Base-by-base conservation (phyloP, 2,113 vertebrate genomes). In the Panthera uncia region DNA sequence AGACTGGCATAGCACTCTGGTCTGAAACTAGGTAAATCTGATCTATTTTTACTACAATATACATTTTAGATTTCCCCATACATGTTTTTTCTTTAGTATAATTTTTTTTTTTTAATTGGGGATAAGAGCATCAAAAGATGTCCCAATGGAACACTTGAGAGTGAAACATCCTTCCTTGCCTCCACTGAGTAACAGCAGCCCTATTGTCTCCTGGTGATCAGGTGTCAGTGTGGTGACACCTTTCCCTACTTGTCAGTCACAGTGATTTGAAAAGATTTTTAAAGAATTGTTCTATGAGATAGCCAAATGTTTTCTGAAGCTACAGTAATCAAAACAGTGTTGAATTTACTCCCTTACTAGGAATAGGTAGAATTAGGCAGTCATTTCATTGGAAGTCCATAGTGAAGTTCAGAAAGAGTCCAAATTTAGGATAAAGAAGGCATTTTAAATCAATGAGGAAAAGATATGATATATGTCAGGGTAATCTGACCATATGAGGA, bases 1-100 rank as follows among this genome's bases (percentile, higher is more conserved):
- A 83, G 21, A 19, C 36, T 63, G 7, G 69, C 79, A 7, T 45
- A 71, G 78, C 29, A 78, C n/a, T 88, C 68, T 79, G 18, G 21
- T 83, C 84, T 79, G 50, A 89, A 95, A 95, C n/a, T 65, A 50
- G 16, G 23, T n/a, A 89, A 95, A 63, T 71, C 27, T 83, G 61
- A 89, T 38, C 68, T 41, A 76, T 69, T 88, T 71, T 71, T 84
- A 55, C 41, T 55, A 3, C 83, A 79, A 84, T 52, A 61, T 50
- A 31, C 21, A 91, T 66, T 79, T 84, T 89, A 55, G 79, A 63
- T 57, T 73, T 92, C 25, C 18, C 25, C 31, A 31, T 52, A 92
- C 3, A 41, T 45, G 45, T 83, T 41, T 81, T 57, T 45, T 71
- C 36, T 45, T 73, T 41, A 73, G 21, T 29, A 61, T 36, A 73